Percentiles rank a stretch among this genome's conserved stretches.
phyloP scores from a whole-genome alignment of 1,140 invertebrate genomes.

The Harpegnathos saltator region DNA sequence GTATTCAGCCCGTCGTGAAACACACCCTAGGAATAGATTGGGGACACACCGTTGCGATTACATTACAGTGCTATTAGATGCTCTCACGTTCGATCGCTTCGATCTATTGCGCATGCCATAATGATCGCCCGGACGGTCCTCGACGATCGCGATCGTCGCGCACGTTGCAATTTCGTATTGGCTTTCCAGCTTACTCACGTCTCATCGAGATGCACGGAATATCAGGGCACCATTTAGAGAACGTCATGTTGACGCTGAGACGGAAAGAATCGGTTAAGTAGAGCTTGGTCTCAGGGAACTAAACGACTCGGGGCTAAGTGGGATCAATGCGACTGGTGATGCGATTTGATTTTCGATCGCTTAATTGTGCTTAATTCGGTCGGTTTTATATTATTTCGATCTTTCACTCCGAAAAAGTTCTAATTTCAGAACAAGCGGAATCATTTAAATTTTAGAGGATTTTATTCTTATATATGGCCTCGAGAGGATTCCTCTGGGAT shows the following conservation, averaged over 20 bases:
- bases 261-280: no score
- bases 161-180: constrained; percentile 53
- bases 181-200: constrained; percentile 46
- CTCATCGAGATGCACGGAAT: constrained; percentile 24
- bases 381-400: no score
- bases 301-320: no score
- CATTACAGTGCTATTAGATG: constrained; percentile 46
- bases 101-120: constrained; percentile 50
- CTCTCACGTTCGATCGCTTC: constrained; percentile 39
- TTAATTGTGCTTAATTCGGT: no score
- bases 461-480: no score
- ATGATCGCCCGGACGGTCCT: constrained; percentile 20
- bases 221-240: neutral
- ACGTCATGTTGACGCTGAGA: neutral
- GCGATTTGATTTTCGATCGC: no score
- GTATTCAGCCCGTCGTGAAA: constrained; percentile 61
- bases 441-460: no score
- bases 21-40: constrained; percentile 62
- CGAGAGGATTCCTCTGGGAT: no score
- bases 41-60: constrained; percentile 58
- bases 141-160: constrained; percentile 26
- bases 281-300: no score
- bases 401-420: no score
- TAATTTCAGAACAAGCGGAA: no score
- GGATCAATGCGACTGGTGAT: no score